Conservation (phyloP, 2,797 vertebrate species). For the Esox lucius region DNA sequence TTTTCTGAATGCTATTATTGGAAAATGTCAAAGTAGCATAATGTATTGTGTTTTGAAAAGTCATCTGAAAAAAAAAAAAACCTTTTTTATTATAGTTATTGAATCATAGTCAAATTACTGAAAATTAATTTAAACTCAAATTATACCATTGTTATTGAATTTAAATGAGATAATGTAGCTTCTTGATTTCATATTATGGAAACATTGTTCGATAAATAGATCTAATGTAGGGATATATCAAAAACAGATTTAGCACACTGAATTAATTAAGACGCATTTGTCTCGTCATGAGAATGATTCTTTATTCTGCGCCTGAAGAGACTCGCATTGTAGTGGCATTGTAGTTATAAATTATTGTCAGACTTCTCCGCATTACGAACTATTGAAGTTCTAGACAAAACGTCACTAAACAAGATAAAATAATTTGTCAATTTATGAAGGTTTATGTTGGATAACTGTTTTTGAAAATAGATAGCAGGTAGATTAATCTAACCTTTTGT, state of each 20-base stretch:
- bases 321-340: background rate
- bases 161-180: background rate
- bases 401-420: background rate
- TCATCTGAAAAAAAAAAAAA: background rate
- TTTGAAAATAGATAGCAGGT: background rate
- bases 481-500: background rate
- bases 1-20: background rate
- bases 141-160: background rate
- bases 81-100: background rate
- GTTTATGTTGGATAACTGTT: background rate
- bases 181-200: background rate
- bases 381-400: background rate
- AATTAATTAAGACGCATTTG: background rate
- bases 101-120: background rate
- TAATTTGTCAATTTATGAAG: background rate
- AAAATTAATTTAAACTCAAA: background rate
- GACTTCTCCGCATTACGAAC: background rate
- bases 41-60: background rate
- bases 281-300: too few relatives aligned
- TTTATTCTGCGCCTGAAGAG: background rate
- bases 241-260: background rate
- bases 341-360: background rate
- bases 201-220: background rate
- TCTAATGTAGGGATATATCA: background rate
- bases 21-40: background rate